A percentile compares a stretch with the other conserved stretches of the same genome.
These are phyloP conservation scores for Sarcophaga rosellei DNA, from an alignment of 2,888 invertebrate species.

Conservation along the genomic window DNA sequence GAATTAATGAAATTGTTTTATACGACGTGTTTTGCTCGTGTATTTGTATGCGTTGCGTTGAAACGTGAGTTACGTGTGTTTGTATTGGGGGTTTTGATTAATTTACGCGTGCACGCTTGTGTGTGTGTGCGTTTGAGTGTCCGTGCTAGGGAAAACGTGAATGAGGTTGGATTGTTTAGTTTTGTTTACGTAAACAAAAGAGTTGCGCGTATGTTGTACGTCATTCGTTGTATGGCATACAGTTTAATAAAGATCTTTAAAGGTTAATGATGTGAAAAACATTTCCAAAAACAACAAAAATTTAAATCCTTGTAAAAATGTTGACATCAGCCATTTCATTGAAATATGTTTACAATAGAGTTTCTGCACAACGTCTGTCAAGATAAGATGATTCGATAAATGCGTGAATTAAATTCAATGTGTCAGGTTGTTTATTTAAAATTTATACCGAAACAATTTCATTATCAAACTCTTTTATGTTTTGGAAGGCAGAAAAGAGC, in stretches of 20 bases:
- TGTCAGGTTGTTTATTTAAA: not conserved
- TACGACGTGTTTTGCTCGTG: not conserved
- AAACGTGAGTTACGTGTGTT: not conserved
- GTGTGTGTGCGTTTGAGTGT: not conserved
- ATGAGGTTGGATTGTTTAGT: not conserved
- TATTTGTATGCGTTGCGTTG: not conserved
- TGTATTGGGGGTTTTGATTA: not conserved
- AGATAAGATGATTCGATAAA: not conserved
- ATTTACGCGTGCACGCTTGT: not conserved
- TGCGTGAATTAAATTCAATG: not conserved
- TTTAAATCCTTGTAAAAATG: too few relatives aligned
- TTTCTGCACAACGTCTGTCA: not conserved
- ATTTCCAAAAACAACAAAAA: not conserved
- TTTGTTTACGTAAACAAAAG: constrained; percentile 7
- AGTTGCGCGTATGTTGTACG: not conserved
- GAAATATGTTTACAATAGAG: too few relatives aligned
- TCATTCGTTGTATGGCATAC: not conserved
- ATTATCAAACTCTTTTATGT: too few relatives aligned
- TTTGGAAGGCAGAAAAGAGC: too few relatives aligned
- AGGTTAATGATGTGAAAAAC: constrained; percentile 5
- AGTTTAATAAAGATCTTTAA: constrained; percentile 3
- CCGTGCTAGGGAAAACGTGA: constrained; percentile 14
- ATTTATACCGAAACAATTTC: not conserved
- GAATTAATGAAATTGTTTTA: constrained; percentile 48
- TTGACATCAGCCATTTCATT: too few relatives aligned